These are phyloP conservation scores for Triplophysa bombifrons DNA, from an alignment of 2,797 vertebrate species.

Conservation along the genomic window DNA sequence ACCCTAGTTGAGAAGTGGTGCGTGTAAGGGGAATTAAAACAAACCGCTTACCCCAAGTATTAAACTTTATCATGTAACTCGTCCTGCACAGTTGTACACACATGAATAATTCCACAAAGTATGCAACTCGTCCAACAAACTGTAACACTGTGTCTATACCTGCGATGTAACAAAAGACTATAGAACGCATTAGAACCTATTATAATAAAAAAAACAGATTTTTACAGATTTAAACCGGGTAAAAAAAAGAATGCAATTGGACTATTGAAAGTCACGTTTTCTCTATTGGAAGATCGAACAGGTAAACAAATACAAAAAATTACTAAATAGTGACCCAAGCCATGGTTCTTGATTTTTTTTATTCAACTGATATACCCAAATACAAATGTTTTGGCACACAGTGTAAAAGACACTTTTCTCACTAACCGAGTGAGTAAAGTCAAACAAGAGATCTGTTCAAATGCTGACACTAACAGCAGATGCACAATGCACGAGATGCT, in stretches of 20 bases:
- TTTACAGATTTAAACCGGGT: too few relatives aligned
- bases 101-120: not conserved
- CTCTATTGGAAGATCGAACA: not conserved
- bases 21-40: not conserved
- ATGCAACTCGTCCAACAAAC: not conserved
- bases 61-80: not conserved
- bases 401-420: slow-evolving; percentile 31
- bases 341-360: not conserved
- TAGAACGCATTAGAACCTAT: too few relatives aligned
- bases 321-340: not conserved
- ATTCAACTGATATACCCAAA: too few relatives aligned
- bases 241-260: not conserved
- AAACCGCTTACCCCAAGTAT: slow-evolving; percentile 1
- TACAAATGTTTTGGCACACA: too few relatives aligned
- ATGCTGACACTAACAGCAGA: slow-evolving; percentile 72
- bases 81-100: too few relatives aligned
- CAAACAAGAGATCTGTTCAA: slow-evolving; percentile 55
- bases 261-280: too few relatives aligned
- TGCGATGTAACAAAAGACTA: too few relatives aligned
- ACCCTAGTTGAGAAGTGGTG: slow-evolving; percentile 23
- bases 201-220: too few relatives aligned
- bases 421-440: slow-evolving; percentile 58
- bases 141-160: too few relatives aligned
- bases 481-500: slow-evolving; percentile 72
- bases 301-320: not conserved